Evolutionary conservation across 2,113 vertebrate genomes (phyloP), one percentile per base, ranked within the genome.

Genomic region (Vimba vimba): DNA sequence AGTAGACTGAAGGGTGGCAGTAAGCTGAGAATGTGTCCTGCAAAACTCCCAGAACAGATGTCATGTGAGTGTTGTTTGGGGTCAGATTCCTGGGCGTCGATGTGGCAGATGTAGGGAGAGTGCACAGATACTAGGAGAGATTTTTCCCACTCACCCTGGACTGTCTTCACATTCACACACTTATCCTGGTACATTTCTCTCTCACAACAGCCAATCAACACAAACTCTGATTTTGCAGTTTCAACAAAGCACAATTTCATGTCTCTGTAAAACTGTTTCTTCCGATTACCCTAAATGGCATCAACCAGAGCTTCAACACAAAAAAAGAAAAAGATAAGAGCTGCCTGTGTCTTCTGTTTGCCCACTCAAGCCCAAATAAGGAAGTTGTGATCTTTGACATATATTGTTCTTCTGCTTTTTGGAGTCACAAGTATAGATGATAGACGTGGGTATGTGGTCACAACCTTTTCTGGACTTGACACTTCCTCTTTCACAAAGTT

Each of bases 51-150:
- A 47, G 27, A 66, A 76, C 25, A 79, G 85, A 80, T 69, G 33
- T 86, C 62, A 88, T 68, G 59, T 47, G 75, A 85, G 68, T 69
- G 73, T 86, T 84, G 62, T 83, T 68, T 43, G 47, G 52, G 87
- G 86, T 90, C 89, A 87, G 79, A 79, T 91, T 89, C 86, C 89
- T 36, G 50, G 66, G n/a, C 43, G 39, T 30, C 23, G 79, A 88
- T 79, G 73, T 87, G 80, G 87, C 89, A 91, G 89, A 88, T 91
- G 86, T 86, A 76, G 52, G 62, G 68, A 88, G 77, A 55, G 71
- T 76, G 68, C 39, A 55, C 59, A 85, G 82, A 82, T 12, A 43
- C 82, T 66, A 77, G 82, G 50, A 62, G 30, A 79, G 84, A 68
- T 86, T 88, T 55, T 62, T 84, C 89, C 79, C 83, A 89, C 78